Percentiles rank a stretch among this genome's conserved stretches.
These are phyloP conservation scores for Pantherophis alleghaniensis DNA, from an alignment of 2,797 vertebrate genomes.

Conservation along the genomic window DNA sequence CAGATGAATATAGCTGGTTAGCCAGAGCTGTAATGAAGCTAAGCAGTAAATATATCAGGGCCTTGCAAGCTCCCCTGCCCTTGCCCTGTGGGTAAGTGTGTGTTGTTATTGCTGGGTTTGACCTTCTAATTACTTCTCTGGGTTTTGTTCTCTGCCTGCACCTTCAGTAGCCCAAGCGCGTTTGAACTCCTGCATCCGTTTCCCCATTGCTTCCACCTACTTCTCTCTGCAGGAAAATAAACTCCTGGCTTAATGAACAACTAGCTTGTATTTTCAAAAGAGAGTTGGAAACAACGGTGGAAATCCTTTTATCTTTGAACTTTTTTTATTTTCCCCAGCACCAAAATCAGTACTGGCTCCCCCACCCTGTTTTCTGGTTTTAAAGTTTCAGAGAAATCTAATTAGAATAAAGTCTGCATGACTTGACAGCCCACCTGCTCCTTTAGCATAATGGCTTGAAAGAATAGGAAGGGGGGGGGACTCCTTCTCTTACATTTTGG, in stretches of 20 bases:
- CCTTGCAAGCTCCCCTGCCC: slow-evolving; percentile 9
- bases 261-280: slow-evolving; percentile 41
- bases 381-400: slow-evolving; percentile 42
- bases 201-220: neutral
- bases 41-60: slow-evolving; percentile 42
- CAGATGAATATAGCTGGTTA: slow-evolving; percentile 31
- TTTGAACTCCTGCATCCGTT: slow-evolving; percentile 47
- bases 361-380: neutral
- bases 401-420: slow-evolving; percentile 11
- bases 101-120: slow-evolving; percentile 57
- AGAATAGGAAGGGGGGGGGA: too few relatives aligned
- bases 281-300: slow-evolving; percentile 37
- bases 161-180: slow-evolving; percentile 27
- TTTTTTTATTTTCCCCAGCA: slow-evolving; percentile 29
- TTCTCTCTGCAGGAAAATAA: slow-evolving; percentile 44
- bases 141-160: slow-evolving; percentile 51
- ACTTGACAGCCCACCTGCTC: neutral
- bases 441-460: neutral
- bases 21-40: slow-evolving; percentile 39
- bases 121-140: slow-evolving; percentile 66
- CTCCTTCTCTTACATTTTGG: neutral
- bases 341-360: slow-evolving; percentile 32
- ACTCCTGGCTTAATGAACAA: slow-evolving; percentile 61
- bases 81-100: slow-evolving; percentile 14
- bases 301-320: slow-evolving; percentile 50